Base-by-base conservation (phyloP, 2,113 vertebrate species). In the Procavia capensis region DNA sequence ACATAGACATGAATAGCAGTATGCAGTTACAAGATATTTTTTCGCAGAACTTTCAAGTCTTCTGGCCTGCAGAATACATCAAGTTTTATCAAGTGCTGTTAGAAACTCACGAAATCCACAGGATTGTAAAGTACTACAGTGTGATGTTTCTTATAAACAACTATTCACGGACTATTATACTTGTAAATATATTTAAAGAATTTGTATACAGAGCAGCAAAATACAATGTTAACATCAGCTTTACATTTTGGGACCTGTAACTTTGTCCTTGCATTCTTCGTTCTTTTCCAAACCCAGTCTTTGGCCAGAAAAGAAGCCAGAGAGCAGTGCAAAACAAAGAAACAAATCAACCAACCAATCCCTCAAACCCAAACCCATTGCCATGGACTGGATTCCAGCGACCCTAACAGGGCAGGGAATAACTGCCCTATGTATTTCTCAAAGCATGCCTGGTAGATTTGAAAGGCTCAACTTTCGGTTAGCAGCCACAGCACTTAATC, bases 1-100 rank as follows among this genome's bases (percentile, higher is more conserved):
- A 63, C 29, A 88, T 47, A 94, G 41, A 83, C 61, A 88, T 66
- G 11, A 90, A 76, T 6, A 74, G 47, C 27, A 89, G 89, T 86
- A 94, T 39, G 22, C 36, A 92, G 17, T 68, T 94, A 91, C 47
- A 27, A 45, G 34, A 39, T 72, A n/a, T 78, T 91, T 74, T 25
- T 64, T 85, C 63, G 39, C 72, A 91, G 11, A 36, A 78, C 13
- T 85, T 88, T 43, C 43, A 75, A 39, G n/a, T 75, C n/a, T 76
- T 85, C 47, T 25, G 34, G 59, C 25, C 17, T 94, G 75, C 25
- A 61, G 2, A 63, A 57, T 68, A 78, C 47, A 61, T 87, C 34
- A 45, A 75, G 19, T 70, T 84, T 59, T 70, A 63, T 75, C 34
- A 59, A 11, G 3, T 0, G 64, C 27, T 64, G 31, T 22, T 20